Base-by-base conservation (phyloP, 2,888 invertebrate species). In the Ariolimax columbianus region DNA sequence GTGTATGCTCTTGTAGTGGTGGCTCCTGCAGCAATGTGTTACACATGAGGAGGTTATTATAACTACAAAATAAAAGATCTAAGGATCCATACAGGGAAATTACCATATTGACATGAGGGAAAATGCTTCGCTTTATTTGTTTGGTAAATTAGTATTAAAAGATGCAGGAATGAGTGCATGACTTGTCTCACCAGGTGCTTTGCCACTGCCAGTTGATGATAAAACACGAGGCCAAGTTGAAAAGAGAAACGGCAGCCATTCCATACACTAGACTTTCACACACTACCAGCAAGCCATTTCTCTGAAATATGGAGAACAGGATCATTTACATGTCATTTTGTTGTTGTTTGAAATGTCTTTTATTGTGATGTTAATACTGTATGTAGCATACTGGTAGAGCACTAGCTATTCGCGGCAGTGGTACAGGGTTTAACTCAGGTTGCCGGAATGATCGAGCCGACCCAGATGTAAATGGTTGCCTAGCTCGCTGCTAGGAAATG, bases 211-310 rank as follows among this genome's bases (percentile, higher is more conserved):
- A 77, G n/a, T 83, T 77, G 17, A 77, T 51, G 23, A 75, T 26
- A 3, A 77, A 36, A 47, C 83, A 77, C 68, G 68, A 68, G 4
- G 63, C 14, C 26, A 83, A 55, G 77, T 77, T 83, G 14, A 68
- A 19, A 1, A 83, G 23, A 38, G 47, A 77, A n/a, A 83, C n/a
- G 36, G 33, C 63, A 66, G 77, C 66, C 51, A 77, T 59, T 38
- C 66, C 83, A 68, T 55, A 83, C 1, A 83, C n/a, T 23, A 83
- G 30, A 26, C 77, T 33, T 6, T 83, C 77, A 77, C 77, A 83
- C 0, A 83, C 33, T 0, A 30, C 47, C 26, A 59, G 73, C 17
- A 82, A 40, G 55, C 82, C 75, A 80, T 80, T 80, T 33, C 63
- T 33, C 80, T 80, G 70, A 70, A 80, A 80, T 23, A 80, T 1